These are phyloP conservation scores for Aphidius ervi DNA, from an alignment of 1,140 invertebrate genomes.

Conservation along the genomic window DNA sequence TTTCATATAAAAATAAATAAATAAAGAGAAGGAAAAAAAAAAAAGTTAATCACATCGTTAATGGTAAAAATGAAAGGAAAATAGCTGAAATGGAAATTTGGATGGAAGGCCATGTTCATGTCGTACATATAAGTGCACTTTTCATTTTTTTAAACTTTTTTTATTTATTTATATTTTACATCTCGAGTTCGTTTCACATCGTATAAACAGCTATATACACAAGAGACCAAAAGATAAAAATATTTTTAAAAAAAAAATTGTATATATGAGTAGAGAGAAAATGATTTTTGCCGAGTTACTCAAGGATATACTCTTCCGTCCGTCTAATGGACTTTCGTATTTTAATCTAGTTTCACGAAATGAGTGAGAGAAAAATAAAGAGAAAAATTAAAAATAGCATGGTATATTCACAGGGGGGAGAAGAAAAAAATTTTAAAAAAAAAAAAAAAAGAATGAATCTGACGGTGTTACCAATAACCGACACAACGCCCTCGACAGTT, in stretches of 20 bases:
- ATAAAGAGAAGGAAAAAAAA: background rate
- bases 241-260: conserved; percentile 3
- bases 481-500: background rate
- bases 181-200: background rate
- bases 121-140: background rate
- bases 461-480: conserved; percentile 18
- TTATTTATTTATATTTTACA: too few relatives aligned
- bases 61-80: too few relatives aligned
- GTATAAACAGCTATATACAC: background rate
- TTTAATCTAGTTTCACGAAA: conserved; percentile 15
- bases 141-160: background rate
- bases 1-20: too few relatives aligned
- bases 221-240: background rate
- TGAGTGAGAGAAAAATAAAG: background rate
- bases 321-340: conserved; percentile 27
- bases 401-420: background rate
- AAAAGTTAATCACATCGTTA: background rate
- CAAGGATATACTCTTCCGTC: conserved; percentile 23
- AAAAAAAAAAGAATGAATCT: conserved; percentile 2
- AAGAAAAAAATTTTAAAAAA: background rate
- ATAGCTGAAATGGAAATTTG: background rate
- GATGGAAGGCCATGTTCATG: background rate
- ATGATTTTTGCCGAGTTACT: conserved; percentile 22
- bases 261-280: conserved; percentile 19
- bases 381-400: too few relatives aligned